Base-by-base conservation (phyloP, 2,113 vertebrate species). In the Cinclus mexicanus region DNA sequence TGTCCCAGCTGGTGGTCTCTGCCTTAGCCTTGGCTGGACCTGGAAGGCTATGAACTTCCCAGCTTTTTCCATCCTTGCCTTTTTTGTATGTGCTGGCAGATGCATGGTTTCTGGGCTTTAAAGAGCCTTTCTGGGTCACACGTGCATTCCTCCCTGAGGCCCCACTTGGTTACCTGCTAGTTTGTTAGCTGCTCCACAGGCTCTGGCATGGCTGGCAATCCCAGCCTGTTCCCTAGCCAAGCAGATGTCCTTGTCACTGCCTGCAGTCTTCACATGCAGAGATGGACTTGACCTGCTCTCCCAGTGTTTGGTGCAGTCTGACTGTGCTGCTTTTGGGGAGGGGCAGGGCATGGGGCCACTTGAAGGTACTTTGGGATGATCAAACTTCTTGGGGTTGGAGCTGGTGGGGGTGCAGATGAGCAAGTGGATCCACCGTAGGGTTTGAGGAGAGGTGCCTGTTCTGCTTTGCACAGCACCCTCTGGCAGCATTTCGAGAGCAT, bases 41-140 rank as follows among this genome's bases (percentile, higher is more conserved):
- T 39, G 42, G 7, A 42, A 59, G 31, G 8, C 49, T 44, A 9
- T 49, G 55, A 28, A 18, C 42, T 88, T 80, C 63, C 17, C 31
- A 83, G 59, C 28, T 74, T 83, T 68, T 69, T 86, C 41, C 50
- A 39, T 72, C 37, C 68, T 83, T 61, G 57, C 52, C 19, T 82
- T 67, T 61, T 56, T 37, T 12, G 1, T n/a, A 5, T 28, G 5
- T 64, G 25, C 71, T 90, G 37, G 28, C 56, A 77, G 64, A 68
- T 10, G 6, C 52, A 49, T 42, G 37, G 72, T 81, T 91, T 29
- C 72, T 68, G 56, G 87, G 47, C 29, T 78, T 59, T 47, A 44
- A 23, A 14, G 18, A 67, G 13, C 12, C 72, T 92, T 93, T 91
- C 56, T 91, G 81, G 94, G 86, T 97, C 93, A 79, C 87, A 37